Evolutionary conservation across 2,113 vertebrate species (phyloP).

Genomic region (Tetrax tetrax): DNA sequence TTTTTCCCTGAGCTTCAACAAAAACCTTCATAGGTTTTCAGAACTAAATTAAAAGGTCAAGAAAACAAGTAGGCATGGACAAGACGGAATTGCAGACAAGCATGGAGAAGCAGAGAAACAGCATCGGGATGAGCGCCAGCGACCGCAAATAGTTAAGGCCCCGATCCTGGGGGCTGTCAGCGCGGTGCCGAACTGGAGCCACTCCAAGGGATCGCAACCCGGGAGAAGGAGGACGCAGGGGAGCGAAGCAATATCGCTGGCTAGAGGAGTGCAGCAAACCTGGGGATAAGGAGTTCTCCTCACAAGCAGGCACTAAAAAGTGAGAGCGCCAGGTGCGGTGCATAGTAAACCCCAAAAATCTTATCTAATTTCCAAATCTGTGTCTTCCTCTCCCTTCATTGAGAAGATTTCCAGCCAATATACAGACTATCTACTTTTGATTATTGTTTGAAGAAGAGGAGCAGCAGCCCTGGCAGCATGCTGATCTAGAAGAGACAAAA

Average conservation of each 20-base stretch:
- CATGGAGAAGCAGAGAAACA: background rate
- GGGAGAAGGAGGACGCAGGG: background rate
- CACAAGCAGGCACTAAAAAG: background rate
- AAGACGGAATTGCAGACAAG: constrained; percentile 42
- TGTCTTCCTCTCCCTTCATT: background rate
- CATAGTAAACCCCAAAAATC: background rate
- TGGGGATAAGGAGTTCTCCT: background rate
- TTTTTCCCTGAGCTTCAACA: background rate
- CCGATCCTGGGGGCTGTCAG: background rate
- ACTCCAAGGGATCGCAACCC: background rate
- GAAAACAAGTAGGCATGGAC: background rate
- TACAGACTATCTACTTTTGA: background rate
- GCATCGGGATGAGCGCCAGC: background rate
- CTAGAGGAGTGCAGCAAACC: background rate
- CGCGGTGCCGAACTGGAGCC: accelerated
- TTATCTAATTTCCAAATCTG: background rate
- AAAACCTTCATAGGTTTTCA: background rate
- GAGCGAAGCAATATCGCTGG: accelerated
- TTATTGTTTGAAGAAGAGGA: background rate
- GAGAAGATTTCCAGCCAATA: background rate
- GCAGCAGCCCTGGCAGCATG: background rate
- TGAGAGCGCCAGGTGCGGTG: background rate
- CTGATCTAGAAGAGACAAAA: background rate
- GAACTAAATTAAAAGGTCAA: constrained; percentile 35
- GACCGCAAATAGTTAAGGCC: background rate